These are phyloP conservation scores for Drosophila chauvacae DNA, from an alignment of 1,140 invertebrate genomes.

Conservation along the genomic window DNA sequence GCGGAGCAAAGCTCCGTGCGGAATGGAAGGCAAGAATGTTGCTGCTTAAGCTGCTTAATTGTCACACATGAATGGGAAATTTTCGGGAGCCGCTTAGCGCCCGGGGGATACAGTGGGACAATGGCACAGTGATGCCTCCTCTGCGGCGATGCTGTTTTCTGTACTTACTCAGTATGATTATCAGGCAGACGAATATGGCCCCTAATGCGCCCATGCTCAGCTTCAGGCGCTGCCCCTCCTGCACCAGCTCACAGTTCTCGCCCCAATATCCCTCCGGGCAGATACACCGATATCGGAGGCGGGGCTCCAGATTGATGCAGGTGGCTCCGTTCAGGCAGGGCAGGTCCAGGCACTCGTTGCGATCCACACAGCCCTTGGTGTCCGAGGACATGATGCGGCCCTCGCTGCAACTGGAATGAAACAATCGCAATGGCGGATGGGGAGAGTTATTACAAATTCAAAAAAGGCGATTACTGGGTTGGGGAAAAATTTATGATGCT, in stretches of 20 bases:
- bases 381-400: constrained; percentile 87
- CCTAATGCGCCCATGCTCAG: constrained; percentile 88
- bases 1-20: background rate
- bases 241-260: constrained; percentile 87
- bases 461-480: constrained; percentile 22
- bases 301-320: constrained; percentile 86
- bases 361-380: constrained; percentile 87
- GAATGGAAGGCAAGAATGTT: constrained; percentile 24
- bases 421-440: background rate
- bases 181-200: constrained; percentile 87
- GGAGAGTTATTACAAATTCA: constrained; percentile 32
- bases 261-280: constrained; percentile 88
- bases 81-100: constrained; percentile 53
- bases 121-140: background rate
- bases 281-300: constrained; percentile 85
- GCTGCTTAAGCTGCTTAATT: constrained; percentile 75
- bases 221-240: constrained; percentile 87
- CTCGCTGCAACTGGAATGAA: constrained; percentile 86
- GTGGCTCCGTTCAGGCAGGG: constrained; percentile 87
- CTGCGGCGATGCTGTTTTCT: constrained; percentile 4
- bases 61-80: constrained; percentile 66
- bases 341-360: constrained; percentile 87
- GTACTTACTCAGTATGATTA: constrained; percentile 87
- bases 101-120: background rate
- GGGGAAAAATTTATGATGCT: constrained; percentile 14